Evolutionary conservation across 2,888 invertebrate species (phyloP), one percentile per base, ranked within the genome.

Genomic region (Cyclophora punctaria): DNA sequence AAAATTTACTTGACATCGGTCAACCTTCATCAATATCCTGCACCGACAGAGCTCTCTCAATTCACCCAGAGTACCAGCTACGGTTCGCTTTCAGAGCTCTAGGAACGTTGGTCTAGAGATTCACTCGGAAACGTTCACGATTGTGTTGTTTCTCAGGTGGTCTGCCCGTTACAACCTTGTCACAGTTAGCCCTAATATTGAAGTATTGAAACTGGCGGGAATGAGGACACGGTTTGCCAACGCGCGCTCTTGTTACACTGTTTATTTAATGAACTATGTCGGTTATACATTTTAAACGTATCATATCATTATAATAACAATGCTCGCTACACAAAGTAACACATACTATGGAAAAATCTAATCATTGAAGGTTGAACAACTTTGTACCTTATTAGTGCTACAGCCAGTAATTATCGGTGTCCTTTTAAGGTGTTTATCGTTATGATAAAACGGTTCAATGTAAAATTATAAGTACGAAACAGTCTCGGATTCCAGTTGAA

Each of bases 1-100:
- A 83, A 84, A 85, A 79, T 84, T 85, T 79, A 83, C 83, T 82
- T 81, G 84, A 84, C 84, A 78, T 77, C 80, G 72, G 73, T 78
- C 78, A 82, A 80, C 85, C 84, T 84, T 83, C 79, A 66, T 64
- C 59, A 56, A 56, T 62, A 63, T 58, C 75, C 75, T 70, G 60
- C 62, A 53, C 68, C 67, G 58, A 58, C 63, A 66, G 77, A 76
- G 59, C 78, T 66, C 64, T 61, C 59, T 56, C 56, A 57, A 60
- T 58, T 56, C 57, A 59, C 54, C 54, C 51, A 54, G 51, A 57
- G 55, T 55, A 57, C 60, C 49, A 45, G 51, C 58, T 46, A 72
- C 72, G 70, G 73, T 74, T 64, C 63, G 57, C 58, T 55, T 50
- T 54, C 60, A 57, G 56, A 64, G 76, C 58, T 70, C 75, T 61